Percentiles rank a stretch among this genome's conserved stretches.
Conservation (phyloP, 2,797 vertebrate species). For the Hypotaenidia okinawae region DNA sequence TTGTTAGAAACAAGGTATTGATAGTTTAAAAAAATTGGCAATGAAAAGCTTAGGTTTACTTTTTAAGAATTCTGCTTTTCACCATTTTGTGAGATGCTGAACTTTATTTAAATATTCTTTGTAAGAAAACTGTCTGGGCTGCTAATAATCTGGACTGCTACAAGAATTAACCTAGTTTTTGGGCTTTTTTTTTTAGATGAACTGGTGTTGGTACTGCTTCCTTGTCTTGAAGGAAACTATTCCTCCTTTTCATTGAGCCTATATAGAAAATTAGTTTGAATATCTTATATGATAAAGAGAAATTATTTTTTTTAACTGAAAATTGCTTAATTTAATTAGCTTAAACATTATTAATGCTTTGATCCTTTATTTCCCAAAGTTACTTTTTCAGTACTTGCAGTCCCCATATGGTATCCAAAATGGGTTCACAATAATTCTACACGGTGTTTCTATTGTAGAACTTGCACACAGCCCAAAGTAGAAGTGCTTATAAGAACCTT, state of each 20-base stretch:
- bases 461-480: background rate
- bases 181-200: background rate
- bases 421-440: background rate
- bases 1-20: background rate
- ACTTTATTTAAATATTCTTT: background rate
- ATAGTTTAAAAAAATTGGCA: background rate
- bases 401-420: background rate
- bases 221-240: background rate
- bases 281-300: background rate
- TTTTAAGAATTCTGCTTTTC: background rate
- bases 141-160: background rate
- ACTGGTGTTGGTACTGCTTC: background rate
- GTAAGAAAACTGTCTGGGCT: no score
- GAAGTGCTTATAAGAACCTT: background rate
- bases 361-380: background rate
- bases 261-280: background rate
- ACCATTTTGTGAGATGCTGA: background rate
- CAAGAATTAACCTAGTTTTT: background rate
- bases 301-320: background rate
- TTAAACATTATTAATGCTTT: background rate
- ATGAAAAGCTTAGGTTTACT: background rate
- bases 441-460: background rate
- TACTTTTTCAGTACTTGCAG: background rate
- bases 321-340: background rate
- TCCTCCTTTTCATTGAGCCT: background rate